phyloP scores from a whole-genome alignment of 2,888 invertebrate genomes.

The Lutraria lutraria region DNA sequence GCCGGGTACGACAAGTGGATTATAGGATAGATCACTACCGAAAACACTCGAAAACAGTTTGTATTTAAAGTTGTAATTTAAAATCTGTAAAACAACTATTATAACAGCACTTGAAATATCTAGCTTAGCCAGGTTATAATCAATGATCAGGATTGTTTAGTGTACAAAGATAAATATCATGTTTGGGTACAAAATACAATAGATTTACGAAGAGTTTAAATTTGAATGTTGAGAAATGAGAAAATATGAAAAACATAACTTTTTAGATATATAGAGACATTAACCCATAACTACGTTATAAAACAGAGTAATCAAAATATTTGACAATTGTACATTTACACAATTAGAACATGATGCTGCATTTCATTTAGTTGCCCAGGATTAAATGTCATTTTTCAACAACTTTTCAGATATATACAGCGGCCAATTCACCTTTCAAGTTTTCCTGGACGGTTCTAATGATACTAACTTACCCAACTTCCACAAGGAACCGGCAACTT shows the following conservation, averaged over 20 bases:
- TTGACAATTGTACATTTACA: too few species aligned
- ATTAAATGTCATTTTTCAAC: too few species aligned
- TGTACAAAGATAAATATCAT: conserved; percentile 1
- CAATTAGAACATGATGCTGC: too few species aligned
- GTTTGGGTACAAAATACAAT: neutral
- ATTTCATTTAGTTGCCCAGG: too few species aligned
- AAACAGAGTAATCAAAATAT: too few species aligned
- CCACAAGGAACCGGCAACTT: too few species aligned
- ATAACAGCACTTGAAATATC: conserved; percentile 36
- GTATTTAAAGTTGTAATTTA: conserved; percentile 22
- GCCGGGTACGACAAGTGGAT: conserved; percentile 35
- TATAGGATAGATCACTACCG: conserved; percentile 26
- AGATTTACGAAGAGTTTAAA: neutral
- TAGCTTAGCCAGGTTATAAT: conserved; percentile 6
- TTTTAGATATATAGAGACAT: too few species aligned
- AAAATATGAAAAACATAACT: neutral
- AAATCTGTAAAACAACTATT: conserved; percentile 23
- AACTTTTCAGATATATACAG: too few species aligned
- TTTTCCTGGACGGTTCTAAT: too few species aligned
- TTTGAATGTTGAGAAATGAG: neutral
- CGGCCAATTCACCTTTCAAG: too few species aligned
- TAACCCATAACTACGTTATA: too few species aligned
- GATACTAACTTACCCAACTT: too few species aligned
- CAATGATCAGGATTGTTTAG: neutral
- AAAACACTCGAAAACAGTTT: conserved; percentile 37